These are phyloP conservation scores for Sus scrofa DNA, from an alignment of 2,113 vertebrate species.

Conservation along the genomic window T2T-Sscrofa CM000814.6:91590001-91590500, in stretches of 20 bases:
- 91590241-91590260: background rate
- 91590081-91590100: background rate
- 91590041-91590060: background rate
- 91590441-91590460: background rate
- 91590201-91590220: accelerated
- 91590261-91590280: background rate
- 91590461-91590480: background rate
- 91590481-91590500: background rate
- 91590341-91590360: background rate
- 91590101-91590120: background rate
- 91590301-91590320: background rate
- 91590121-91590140: background rate
- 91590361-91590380: too few relatives aligned
- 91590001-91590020: background rate
- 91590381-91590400: background rate
- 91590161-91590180: background rate
- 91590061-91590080: background rate
- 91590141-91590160: background rate
- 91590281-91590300: background rate
- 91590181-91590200: accelerated
- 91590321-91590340: background rate
- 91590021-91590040: background rate
- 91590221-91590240: background rate
- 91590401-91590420: background rate
- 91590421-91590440: background rate